These are phyloP conservation scores for Phylloscopus trochiloides DNA, from an alignment of 2,113 vertebrate species.

Conservation along the genomic window DNA sequence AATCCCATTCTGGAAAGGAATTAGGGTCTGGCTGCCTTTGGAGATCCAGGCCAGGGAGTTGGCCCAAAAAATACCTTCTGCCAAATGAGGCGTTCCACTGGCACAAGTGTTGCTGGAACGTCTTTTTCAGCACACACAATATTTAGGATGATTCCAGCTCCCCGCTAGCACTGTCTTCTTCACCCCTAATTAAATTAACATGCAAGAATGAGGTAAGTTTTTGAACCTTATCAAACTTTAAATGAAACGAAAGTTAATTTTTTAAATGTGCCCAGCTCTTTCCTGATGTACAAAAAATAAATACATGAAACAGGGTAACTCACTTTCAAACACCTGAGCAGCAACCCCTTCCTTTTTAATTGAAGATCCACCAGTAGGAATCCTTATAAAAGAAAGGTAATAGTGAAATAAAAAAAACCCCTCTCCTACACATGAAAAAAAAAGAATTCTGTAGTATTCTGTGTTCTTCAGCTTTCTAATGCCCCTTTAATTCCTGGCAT, in stretches of 20 bases:
- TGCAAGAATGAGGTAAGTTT: not conserved
- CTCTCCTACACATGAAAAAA: not conserved
- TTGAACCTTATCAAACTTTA: not conserved
- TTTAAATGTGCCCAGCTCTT: not conserved
- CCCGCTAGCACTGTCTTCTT: accelerated
- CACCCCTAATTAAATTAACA: not conserved
- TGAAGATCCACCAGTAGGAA: not conserved
- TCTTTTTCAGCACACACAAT: not conserved
- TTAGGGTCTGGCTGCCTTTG: not conserved
- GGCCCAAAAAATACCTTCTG: not conserved
- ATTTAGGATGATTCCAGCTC: not conserved
- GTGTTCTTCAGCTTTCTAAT: not conserved
- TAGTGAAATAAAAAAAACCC: not conserved
- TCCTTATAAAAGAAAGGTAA: not conserved
- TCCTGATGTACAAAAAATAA: not conserved
- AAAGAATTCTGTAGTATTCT: not conserved
- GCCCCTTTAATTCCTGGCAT: slow-evolving; percentile 10
- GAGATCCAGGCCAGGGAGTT: not conserved
- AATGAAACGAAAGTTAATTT: not conserved
- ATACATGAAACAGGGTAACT: not conserved
- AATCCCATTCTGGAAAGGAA: slow-evolving; percentile 33
- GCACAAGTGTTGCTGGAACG: not conserved
- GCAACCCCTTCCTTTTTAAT: not conserved
- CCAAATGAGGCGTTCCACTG: not conserved
- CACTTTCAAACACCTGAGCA: not conserved